phyloP scores from a whole-genome alignment of 2,888 invertebrate species.

The Athalia circularis region DNA sequence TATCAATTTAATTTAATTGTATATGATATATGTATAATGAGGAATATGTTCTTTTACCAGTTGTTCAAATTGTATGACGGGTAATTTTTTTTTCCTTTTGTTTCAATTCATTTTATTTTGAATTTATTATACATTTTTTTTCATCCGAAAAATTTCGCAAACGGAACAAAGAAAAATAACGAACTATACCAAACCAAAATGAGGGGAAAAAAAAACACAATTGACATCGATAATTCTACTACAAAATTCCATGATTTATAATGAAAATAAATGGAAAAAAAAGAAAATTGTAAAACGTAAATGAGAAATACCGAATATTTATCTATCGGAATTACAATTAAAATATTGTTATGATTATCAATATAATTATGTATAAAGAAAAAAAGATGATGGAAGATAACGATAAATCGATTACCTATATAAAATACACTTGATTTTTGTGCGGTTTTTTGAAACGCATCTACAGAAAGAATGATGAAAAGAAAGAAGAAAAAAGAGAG shows the following conservation, averaged over 20 bases:
- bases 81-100: neutral
- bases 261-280: constrained; percentile 24
- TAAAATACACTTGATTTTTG: too few relatives aligned
- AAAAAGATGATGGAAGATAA: constrained; percentile 17
- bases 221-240: constrained; percentile 12
- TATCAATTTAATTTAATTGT: too few relatives aligned
- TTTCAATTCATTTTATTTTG: constrained; percentile 5
- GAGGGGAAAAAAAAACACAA: too few relatives aligned
- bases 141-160: neutral
- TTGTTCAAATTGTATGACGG: constrained; percentile 40
- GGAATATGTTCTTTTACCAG: constrained; percentile 45
- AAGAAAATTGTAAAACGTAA: too few relatives aligned
- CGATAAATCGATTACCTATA: neutral
- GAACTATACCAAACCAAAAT: too few relatives aligned
- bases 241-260: neutral
- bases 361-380: constrained; percentile 1
- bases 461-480: neutral
- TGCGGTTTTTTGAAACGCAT: too few relatives aligned
- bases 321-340: constrained; percentile 24
- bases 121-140: constrained; percentile 3
- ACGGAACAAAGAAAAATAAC: neutral
- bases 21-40: neutral
- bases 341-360: neutral
- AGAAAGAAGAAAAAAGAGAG: neutral
- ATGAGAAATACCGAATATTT: constrained; percentile 20